Evolutionary conservation across 2,113 vertebrate genomes (phyloP).

Genomic region (Poicephalus gulielmi): DNA sequence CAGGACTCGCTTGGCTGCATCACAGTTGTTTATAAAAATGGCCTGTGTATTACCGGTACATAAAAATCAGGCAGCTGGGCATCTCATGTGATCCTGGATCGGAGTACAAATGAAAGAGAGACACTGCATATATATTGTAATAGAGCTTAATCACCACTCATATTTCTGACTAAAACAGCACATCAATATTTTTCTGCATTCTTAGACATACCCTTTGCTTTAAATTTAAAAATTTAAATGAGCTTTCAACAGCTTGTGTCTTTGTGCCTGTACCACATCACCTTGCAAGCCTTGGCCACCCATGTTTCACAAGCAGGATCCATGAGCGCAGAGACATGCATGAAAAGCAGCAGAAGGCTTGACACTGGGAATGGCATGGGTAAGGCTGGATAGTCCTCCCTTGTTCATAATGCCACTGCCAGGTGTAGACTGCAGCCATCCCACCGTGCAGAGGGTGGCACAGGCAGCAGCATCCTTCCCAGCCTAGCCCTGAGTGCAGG

Average conservation of each 20-base stretch:
- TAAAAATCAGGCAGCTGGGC: neutral
- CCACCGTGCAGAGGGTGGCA: neutral
- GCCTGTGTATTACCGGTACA: neutral
- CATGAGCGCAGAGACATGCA: rapidly evolving
- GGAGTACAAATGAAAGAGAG: neutral
- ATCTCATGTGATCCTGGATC: rapidly evolving
- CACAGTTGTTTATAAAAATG: neutral
- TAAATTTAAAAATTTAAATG: rapidly evolving
- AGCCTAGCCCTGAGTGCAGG: neutral
- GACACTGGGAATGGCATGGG: rapidly evolving
- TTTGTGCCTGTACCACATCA: rapidly evolving
- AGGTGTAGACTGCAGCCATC: neutral
- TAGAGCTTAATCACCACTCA: neutral
- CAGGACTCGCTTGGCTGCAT: neutral
- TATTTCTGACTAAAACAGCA: neutral
- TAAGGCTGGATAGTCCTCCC: rapidly evolving
- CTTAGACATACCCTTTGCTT: neutral
- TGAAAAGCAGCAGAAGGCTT: neutral
- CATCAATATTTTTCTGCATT: rapidly evolving
- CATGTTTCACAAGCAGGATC: rapidly evolving
- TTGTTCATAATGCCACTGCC: neutral
- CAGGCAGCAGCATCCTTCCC: too few species aligned
- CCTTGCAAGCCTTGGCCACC: rapidly evolving
- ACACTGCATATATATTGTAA: too few species aligned
- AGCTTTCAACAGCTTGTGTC: neutral